Conservation (phyloP, 2,113 vertebrate genomes). For the Tor tambroides region DNA sequence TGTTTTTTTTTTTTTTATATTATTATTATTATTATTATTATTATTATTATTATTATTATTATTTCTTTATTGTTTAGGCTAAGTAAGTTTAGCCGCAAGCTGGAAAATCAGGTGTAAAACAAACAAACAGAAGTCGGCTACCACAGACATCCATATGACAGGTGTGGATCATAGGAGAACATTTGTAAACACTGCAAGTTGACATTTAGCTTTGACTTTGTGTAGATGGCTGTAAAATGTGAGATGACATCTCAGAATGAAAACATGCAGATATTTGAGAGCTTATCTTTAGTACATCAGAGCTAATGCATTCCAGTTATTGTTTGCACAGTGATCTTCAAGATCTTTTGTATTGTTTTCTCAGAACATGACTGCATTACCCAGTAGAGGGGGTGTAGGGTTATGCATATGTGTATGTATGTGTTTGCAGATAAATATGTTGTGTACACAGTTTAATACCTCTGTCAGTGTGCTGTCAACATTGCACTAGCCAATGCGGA, state of each 20-base stretch:
- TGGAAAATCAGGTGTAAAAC: background rate
- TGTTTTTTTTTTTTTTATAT: background rate
- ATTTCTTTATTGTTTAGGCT: background rate
- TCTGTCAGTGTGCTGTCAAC: constrained; percentile 15
- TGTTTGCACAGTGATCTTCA: background rate
- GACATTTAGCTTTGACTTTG: background rate
- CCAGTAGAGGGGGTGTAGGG: background rate
- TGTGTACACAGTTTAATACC: constrained; percentile 18
- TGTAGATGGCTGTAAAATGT: background rate
- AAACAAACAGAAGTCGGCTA: background rate
- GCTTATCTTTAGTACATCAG: constrained; percentile 21
- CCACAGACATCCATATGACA: background rate
- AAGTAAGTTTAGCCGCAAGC: background rate
- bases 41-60: background rate
- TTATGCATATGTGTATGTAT: background rate
- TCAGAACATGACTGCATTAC: constrained; percentile 13
- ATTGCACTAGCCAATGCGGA: background rate
- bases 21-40: background rate
- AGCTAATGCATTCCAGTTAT: constrained; percentile 14
- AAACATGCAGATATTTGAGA: background rate
- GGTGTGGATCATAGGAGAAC: background rate
- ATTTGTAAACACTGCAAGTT: background rate
- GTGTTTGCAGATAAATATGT: constrained; percentile 24
- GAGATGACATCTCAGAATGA: background rate
- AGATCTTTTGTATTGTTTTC: constrained; percentile 21